phyloP scores from a whole-genome alignment of 1,140 invertebrate genomes.

The Aricia agestis region DNA sequence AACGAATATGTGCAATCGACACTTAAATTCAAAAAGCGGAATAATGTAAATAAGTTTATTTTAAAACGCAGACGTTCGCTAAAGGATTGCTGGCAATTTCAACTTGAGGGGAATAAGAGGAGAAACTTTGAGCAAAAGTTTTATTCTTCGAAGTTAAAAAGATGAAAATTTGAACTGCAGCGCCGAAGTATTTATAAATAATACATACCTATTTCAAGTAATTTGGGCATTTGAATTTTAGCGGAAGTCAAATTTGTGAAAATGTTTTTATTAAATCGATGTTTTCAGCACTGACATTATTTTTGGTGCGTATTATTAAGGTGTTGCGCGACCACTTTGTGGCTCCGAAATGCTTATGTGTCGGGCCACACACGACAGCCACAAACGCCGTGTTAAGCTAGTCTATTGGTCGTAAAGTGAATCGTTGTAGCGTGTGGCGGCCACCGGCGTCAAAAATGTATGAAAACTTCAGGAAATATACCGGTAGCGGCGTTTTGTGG shows the following conservation, averaged over 20 bases:
- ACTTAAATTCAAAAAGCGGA: neutral
- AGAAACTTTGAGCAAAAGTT: neutral
- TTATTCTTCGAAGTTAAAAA: slow-evolving; percentile 1
- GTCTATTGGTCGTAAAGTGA: no score
- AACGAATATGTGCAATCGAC: neutral
- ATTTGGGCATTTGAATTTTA: neutral
- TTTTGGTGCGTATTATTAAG: no score
- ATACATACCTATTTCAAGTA: neutral
- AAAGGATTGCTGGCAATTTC: slow-evolving; percentile 2
- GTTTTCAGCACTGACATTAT: no score
- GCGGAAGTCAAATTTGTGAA: neutral
- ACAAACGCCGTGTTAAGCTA: no score
- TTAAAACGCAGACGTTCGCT: slow-evolving; percentile 2
- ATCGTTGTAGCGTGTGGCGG: no score
- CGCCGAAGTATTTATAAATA: neutral
- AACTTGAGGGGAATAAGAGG: neutral
- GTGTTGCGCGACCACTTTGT: no score
- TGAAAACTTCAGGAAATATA: no score
- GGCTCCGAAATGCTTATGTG: no score
- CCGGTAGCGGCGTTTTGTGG: no score
- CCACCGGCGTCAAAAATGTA: no score
- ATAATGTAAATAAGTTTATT: slow-evolving; percentile 4
- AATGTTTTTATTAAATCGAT: no score
- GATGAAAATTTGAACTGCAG: slow-evolving; percentile 3
- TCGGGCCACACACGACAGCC: no score